Percentiles rank a stretch among this genome's conserved stretches.
phyloP scores from a whole-genome alignment of 2,113 vertebrate species.

The Madoqua kirkii region DNA sequence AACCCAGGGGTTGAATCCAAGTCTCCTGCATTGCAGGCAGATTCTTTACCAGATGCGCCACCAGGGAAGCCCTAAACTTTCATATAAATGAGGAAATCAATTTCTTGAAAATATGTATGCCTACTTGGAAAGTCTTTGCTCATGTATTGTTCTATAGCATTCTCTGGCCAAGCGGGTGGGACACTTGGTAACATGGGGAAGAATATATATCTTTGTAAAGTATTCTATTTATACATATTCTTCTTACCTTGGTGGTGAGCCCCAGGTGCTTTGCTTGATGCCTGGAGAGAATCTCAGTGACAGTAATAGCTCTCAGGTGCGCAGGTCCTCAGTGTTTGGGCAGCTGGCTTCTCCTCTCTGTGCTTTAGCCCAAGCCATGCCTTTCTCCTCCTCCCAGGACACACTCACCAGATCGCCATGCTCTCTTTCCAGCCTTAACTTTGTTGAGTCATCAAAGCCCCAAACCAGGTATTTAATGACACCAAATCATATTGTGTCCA shows the following conservation, averaged over 20 bases:
- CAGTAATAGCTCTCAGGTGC: background rate
- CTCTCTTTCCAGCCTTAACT: background rate
- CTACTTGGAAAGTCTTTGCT: background rate
- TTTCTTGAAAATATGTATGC: background rate
- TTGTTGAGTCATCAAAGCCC: background rate
- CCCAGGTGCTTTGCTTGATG: background rate
- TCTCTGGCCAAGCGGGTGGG: background rate
- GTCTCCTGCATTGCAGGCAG: background rate
- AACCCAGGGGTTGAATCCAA: background rate
- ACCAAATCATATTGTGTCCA: background rate
- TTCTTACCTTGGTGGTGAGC: background rate
- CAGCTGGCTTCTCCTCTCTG: background rate
- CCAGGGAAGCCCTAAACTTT: background rate
- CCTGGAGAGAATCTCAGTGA: background rate
- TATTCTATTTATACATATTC: background rate
- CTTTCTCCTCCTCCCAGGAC: background rate
- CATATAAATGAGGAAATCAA: background rate
- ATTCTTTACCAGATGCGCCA: background rate
- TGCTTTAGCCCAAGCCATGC: background rate
- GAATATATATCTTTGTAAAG: background rate
- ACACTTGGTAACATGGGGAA: background rate
- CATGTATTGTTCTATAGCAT: background rate
- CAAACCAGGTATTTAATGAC: background rate
- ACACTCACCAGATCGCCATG: background rate
- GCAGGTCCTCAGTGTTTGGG: background rate